Evolutionary conservation across 2,113 vertebrate genomes (phyloP).

Genomic region (Pluvialis apricaria): DNA sequence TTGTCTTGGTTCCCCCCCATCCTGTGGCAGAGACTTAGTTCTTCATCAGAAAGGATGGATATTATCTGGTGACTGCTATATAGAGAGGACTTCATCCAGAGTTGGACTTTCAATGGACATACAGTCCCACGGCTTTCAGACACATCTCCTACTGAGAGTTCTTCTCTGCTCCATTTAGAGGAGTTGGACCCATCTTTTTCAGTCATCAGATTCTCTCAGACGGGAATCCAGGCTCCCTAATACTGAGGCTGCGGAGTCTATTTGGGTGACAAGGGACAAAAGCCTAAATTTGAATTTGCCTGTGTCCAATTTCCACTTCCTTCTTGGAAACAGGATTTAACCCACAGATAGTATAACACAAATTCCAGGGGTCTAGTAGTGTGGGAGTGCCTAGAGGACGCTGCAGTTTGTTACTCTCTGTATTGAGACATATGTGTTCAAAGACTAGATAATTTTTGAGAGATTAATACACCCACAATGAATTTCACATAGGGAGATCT

Average conservation of each 20-base stretch:
- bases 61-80: background rate
- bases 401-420: background rate
- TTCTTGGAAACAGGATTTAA: background rate
- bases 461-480: background rate
- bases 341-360: no score
- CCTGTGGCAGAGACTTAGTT: background rate
- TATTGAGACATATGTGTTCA: background rate
- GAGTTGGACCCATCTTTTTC: background rate
- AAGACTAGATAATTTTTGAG: background rate
- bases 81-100: background rate
- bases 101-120: accelerated
- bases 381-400: background rate
- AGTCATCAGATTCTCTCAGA: background rate
- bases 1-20: no score
- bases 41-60: background rate
- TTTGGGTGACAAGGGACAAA: background rate
- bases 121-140: background rate
- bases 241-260: background rate
- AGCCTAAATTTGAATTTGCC: background rate
- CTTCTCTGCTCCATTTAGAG: background rate
- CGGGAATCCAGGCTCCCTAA: background rate
- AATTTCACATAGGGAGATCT: background rate
- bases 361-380: background rate
- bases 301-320: background rate
- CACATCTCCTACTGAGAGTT: accelerated